Percentiles rank a stretch among this genome's conserved stretches.
phyloP scores from a whole-genome alignment of 2,888 invertebrate species.

The Meghimatium bilineatum region DNA sequence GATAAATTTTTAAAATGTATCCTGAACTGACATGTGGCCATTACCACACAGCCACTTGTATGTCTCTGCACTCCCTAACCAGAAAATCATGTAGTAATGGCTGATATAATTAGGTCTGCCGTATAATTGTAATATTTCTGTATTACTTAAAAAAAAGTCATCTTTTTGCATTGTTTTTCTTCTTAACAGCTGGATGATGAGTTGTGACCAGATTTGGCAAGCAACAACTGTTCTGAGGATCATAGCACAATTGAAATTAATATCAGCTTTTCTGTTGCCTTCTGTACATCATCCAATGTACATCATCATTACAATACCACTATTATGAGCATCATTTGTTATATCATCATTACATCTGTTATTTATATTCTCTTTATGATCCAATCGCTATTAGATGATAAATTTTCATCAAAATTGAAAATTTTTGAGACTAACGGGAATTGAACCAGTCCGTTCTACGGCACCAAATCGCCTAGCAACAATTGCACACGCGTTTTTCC shows the following conservation, averaged over 20 bases:
- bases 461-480: too few species aligned
- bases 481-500: too few species aligned
- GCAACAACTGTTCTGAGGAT: not conserved
- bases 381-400: too few species aligned
- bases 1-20: too few species aligned
- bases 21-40: too few species aligned
- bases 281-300: not conserved
- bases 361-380: not conserved
- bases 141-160: not conserved
- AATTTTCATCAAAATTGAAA: too few species aligned
- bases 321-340: not conserved
- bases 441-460: too few species aligned
- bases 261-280: not conserved
- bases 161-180: not conserved
- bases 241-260: not conserved
- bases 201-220: not conserved
- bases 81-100: too few species aligned
- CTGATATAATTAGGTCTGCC: too few species aligned
- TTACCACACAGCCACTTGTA: too few species aligned
- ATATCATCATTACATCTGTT: not conserved
- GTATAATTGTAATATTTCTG: not conserved
- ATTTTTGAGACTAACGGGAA: too few species aligned
- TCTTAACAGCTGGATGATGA: not conserved
- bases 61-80: too few species aligned
- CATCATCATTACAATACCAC: not conserved